Evolutionary conservation across 1,140 invertebrate genomes (phyloP).

Genomic region (Sitobion miscanthi): DNA sequence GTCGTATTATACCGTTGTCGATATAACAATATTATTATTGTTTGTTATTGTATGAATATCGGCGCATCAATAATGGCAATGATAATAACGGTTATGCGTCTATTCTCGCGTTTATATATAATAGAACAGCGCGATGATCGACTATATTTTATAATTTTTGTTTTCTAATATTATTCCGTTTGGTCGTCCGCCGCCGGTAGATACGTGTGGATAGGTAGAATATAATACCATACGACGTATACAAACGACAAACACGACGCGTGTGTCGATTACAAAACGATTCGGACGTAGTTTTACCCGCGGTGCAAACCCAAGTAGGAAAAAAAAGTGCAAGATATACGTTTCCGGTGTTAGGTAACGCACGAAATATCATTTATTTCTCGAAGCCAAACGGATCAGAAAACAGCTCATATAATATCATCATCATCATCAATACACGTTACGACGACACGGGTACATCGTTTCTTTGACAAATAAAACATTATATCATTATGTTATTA

Average conservation of each 20-base stretch:
- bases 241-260: neutral
- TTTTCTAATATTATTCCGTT: neutral
- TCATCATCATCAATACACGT: neutral
- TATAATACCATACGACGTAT: neutral
- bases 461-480: neutral
- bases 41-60: too few species aligned
- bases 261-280: neutral
- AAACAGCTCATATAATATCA: neutral
- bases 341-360: constrained; percentile 3
- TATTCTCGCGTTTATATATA: too few species aligned
- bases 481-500: neutral
- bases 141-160: neutral
- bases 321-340: neutral
- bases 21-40: too few species aligned
- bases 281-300: neutral
- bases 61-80: too few species aligned
- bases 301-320: neutral
- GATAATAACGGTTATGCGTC: too few species aligned
- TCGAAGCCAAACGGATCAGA: neutral
- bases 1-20: too few species aligned
- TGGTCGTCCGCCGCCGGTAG: neutral
- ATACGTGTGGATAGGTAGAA: neutral
- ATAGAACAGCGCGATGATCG: neutral
- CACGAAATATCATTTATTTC: neutral
- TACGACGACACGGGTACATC: neutral